Base-by-base conservation (phyloP, 92 coral and sea anemone species). In the Paragorgia papillata region DNA sequence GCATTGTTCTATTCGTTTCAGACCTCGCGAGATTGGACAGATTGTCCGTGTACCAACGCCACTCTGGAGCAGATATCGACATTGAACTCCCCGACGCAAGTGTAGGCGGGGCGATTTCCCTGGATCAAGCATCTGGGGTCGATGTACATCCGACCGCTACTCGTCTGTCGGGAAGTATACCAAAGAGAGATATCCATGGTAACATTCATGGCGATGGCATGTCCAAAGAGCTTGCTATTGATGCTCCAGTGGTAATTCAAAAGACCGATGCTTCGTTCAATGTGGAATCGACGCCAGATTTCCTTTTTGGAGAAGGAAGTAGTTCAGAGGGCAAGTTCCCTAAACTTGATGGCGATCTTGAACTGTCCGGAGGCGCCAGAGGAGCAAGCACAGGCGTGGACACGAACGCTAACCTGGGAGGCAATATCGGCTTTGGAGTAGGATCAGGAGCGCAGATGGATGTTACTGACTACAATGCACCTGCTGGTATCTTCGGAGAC, bases 221-320 rank as follows among this genome's bases (percentile, higher is more conserved):
- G 26, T 27, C 58, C 15, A 31, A 20, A 26, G 62, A 70, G 33
- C 25, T 67, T 12, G 32, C 33, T 5, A 28, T 67, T 28, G 74
- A 67, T 22, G 35, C 50, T 43, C 62, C 62, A 12, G 18, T 50
- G 51, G 25, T 34, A 7, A 28, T 70, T 50, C 58, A 51, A 69
- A 70, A 20, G 10, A 30, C 75, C 6, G 77, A 70, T 29, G 62
- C 8, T 17, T 67, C 74, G 2, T 53, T 26, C 29, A 70, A 70
- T 70, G 77, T 70, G 50, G 77, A 70, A 34, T 70, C 77, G 15
- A 24, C 46, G 28, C 77, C 77, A n/a, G 77, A 70, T 57, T 50
- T 53, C 28, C 28, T 18, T 20, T 29, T 70, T 56, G 77, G 53
- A 10, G 74, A 67, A 18, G 55, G 30, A 28, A 56, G 33, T 56